Base-by-base conservation (phyloP, 2,888 invertebrate species). In the Bombylius major region DNA sequence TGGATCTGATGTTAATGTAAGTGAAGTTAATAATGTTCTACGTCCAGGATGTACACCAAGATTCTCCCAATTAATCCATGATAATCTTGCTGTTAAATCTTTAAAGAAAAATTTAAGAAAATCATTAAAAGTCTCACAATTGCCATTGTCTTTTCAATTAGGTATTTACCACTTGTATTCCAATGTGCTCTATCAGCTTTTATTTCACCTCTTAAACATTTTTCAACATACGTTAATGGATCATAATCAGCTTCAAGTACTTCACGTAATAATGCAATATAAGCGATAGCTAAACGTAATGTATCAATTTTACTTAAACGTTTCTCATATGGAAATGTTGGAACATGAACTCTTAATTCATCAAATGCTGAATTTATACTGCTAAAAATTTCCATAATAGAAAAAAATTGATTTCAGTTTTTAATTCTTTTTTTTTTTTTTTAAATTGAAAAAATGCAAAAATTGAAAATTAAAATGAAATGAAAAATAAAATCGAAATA, bases 341-440 rank as follows among this genome's bases (percentile, higher is more conserved):
- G 99, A 65, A 99, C 97, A 78, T 96, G 96, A 64, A 90, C 88
- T 56, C 98, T 82, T 69, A 99, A 84, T 75, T 96, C 96, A 80
- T 98, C 96, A 82, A 97, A 97, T 75, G 96, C 97, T 76, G 93
- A 92, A 85, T 95, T 95, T 80, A 98, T 98, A 84, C 95, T 97
- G 87, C 90, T 91, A 84, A 81, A 85, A 76, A 71, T 57, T 64
- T 11, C 1, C 11, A 42, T 42, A 42, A 11, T 58, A 56, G 60
- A 59, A 57, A 56, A 61, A 58, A 52, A 54, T 53, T 46, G 3
- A 7, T 36, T 36, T 36, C 4, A 5, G 34, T 36, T 36, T 36
- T 36, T 36, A 36, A 36, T 4, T 1, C 5, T 36, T 36, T 36
- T 13, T 51, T 33, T 11, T 42, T 23, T n/a, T n/a, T 33, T 45